These are phyloP conservation scores for Coregonus sp. DNA, from an alignment of 2,797 vertebrate genomes.

Conservation along the genomic window DNA sequence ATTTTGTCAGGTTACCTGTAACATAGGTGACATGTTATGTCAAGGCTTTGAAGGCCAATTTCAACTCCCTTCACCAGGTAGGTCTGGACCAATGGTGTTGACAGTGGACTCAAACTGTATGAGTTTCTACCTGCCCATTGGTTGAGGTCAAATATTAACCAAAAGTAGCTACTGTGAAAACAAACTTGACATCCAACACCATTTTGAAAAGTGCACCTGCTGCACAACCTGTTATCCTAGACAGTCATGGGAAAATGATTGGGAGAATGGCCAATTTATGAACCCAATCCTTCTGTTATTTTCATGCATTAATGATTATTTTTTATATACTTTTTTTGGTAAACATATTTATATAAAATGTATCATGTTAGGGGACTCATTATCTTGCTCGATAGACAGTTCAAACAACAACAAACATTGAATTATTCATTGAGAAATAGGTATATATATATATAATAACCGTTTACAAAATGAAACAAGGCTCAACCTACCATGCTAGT, in stretches of 20 bases:
- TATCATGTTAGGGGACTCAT: neutral
- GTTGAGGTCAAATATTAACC: conserved; percentile 2
- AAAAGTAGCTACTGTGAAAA: neutral
- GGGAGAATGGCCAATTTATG: neutral
- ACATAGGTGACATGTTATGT: conserved; percentile 12
- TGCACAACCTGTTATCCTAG: conserved; percentile 7
- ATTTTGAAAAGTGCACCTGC: neutral
- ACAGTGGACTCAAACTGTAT: neutral
- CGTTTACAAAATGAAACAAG: neutral
- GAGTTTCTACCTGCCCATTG: conserved; percentile 6
- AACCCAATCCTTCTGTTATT: neutral
- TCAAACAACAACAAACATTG: neutral
- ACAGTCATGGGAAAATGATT: neutral
- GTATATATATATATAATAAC: neutral
- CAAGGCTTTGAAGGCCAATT: neutral
- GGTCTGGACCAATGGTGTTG: neutral
- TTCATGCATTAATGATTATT: neutral
- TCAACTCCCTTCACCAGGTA: neutral
- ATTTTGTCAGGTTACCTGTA: conserved; percentile 61
- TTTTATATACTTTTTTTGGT: neutral
- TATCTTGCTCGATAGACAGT: neutral
- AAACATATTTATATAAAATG: neutral
- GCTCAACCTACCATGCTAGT: neutral
- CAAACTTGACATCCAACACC: neutral
- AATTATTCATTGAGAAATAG: no score